A percentile compares a stretch with the other conserved stretches of the same genome.
These are phyloP conservation scores for Mesembrinibis cayennensis DNA, from an alignment of 2,113 vertebrate species.

Conservation along the genomic window DNA sequence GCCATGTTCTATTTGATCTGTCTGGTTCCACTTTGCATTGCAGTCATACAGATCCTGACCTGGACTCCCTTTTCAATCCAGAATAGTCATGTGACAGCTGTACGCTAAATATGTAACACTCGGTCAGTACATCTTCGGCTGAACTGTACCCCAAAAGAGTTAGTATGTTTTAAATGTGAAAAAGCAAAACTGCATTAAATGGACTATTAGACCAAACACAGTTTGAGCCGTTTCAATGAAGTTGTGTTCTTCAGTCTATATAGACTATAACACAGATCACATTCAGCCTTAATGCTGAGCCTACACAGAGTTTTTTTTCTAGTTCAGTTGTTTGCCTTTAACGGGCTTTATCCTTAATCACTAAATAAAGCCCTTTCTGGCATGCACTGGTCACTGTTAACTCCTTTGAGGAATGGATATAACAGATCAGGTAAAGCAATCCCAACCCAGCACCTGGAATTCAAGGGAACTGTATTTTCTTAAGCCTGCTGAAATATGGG, in stretches of 20 bases:
- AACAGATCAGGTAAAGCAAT: not conserved
- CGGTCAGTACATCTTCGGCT: conserved; percentile 42
- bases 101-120: not conserved
- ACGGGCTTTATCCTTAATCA: not conserved
- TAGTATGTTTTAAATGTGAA: not conserved
- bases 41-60: conserved; percentile 77
- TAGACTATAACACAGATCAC: not conserved
- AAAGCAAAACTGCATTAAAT: not conserved
- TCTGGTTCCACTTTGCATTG: conserved; percentile 79
- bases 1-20: conserved; percentile 88
- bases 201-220: not conserved
- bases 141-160: not conserved
- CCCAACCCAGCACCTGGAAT: not conserved
- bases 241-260: not conserved
- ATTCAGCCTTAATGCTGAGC: not conserved
- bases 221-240: not conserved
- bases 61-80: conserved; percentile 88
- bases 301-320: not conserved
- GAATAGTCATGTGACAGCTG: conserved; percentile 75
- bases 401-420: not conserved
- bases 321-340: not conserved
- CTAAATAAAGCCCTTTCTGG: not conserved
- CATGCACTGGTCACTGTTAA: not conserved
- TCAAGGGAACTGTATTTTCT: not conserved
- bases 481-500: not conserved